Conservation (phyloP, 2,888 invertebrate species). For the Oscheius onirici region DNA sequence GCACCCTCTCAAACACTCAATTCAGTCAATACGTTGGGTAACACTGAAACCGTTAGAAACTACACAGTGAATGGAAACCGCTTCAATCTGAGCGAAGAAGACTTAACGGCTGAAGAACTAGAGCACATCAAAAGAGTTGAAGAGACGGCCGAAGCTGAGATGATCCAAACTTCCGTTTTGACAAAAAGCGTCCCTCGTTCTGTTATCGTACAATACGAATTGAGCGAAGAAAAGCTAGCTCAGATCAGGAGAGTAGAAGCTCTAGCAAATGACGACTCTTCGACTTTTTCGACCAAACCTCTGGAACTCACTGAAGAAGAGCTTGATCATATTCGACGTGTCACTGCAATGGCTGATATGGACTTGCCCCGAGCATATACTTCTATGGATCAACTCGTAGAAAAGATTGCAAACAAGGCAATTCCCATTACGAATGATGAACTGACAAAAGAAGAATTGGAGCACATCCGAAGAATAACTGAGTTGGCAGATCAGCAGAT, state of each 20-base stretch:
- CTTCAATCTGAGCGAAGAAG: not conserved
- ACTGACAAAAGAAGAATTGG: slow-evolving; percentile 41
- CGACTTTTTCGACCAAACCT: too few species aligned
- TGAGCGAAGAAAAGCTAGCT: slow-evolving; percentile 60
- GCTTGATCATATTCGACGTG: slow-evolving; percentile 45
- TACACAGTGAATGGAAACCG: not conserved
- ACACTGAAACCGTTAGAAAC: too few species aligned
- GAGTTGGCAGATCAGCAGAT: slow-evolving; percentile 31
- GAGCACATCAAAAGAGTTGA: slow-evolving; percentile 48
- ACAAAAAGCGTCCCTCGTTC: not conserved
- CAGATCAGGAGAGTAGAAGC: slow-evolving; percentile 36
- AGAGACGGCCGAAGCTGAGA: slow-evolving; percentile 40
- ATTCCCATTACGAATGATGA: slow-evolving; percentile 15
- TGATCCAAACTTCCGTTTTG: not conserved
- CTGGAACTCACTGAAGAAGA: slow-evolving; percentile 42
- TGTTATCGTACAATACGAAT: not conserved
- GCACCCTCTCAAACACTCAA: too few species aligned
- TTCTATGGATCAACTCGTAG: not conserved
- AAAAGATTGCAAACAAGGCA: not conserved
- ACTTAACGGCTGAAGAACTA: slow-evolving; percentile 38
- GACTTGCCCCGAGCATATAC: too few species aligned
- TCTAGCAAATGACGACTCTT: not conserved
- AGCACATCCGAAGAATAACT: slow-evolving; percentile 36
- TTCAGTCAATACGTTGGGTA: too few species aligned
- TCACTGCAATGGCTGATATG: slow-evolving; percentile 36